Evolutionary conservation across 92 coral and sea anemone genomes (phyloP), one percentile per base, ranked within the genome.

Genomic region (Porites evermanni): DNA sequence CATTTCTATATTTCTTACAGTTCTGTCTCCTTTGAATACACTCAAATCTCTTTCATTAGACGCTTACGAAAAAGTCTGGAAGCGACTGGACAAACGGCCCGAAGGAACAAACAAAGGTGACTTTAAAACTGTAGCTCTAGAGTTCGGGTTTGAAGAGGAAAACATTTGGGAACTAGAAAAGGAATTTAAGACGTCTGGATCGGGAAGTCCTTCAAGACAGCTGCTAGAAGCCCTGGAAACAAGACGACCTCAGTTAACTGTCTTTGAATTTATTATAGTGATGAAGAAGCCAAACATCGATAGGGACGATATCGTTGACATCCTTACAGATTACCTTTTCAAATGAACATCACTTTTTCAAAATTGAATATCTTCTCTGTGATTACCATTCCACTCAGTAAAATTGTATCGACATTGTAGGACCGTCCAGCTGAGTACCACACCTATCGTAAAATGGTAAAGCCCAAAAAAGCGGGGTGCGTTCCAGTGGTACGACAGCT

Each of bases 41-140:
- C 56, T 78, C 4, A 78, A 78, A 19, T 65, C 32, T 7, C 26
- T 6, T n/a, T 19, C 70, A 65, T 29, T 19, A 9, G 26, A 65
- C 29, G 59, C 78, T 7, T 86, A 66, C 21, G 79, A 78, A 4
- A 50, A 26, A 53, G 84, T 86, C 6, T 65, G 74, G 79, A 86
- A 86, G 44, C 79, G 82, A 64, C 65, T 86, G 24, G 89, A 86
- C 89, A 80, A 53, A n/a, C 10, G 51, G 32, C 65, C 29, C 6
- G 79, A 69, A 18, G 69, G 59, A 60, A 17, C 16, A 18, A 78
- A n/a, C 18, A 61, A 29, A 32, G 81, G 81, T 12, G 70, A 61
- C 81, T 77, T 77, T 51, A 77, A 52, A 63, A 17, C 38, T n/a
- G 81, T 78, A 18, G 71, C 81, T 17, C 24, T 8, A 18, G 70